Percentiles rank a stretch among this genome's conserved stretches.
Evolutionary conservation across 1,140 invertebrate genomes (phyloP).

Genomic region (Bombus fervidus): DNA sequence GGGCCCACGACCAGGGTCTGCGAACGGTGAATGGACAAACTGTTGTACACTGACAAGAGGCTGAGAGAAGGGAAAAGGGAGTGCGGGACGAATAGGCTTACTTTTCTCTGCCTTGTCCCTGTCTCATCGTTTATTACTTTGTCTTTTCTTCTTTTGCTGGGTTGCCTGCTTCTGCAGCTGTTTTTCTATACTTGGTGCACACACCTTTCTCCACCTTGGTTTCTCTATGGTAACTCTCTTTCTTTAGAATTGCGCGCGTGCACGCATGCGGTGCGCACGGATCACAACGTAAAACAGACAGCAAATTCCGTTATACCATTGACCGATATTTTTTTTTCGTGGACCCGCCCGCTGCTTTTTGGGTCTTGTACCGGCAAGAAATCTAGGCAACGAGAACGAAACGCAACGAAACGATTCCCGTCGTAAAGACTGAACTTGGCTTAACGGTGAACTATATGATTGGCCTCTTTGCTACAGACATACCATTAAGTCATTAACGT

Average conservation of each 20-base stretch:
- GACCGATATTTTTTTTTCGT: slow-evolving; percentile 63
- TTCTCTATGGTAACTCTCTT: neutral
- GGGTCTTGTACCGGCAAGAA: slow-evolving; percentile 4
- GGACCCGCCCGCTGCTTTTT: slow-evolving; percentile 25
- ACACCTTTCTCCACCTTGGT: neutral
- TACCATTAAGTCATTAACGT: neutral
- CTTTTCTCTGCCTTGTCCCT: slow-evolving; percentile 21
- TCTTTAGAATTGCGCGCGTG: neutral
- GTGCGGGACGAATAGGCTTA: neutral
- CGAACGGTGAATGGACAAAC: slow-evolving; percentile 37
- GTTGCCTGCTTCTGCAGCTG: neutral
- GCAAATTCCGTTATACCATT: slow-evolving; percentile 54
- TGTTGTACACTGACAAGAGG: neutral
- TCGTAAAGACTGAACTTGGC: slow-evolving; percentile 19
- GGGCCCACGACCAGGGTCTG: slow-evolving; percentile 39
- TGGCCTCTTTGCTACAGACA: neutral
- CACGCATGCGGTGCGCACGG: no score
- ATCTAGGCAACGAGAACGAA: slow-evolving; percentile 61
- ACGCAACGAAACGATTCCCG: slow-evolving; percentile 24
- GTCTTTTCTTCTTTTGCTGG: neutral
- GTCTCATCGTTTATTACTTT: neutral
- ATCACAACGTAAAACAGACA: neutral
- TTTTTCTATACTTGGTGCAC: no score
- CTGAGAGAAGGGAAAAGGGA: neutral
- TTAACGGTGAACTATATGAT: slow-evolving; percentile 14